phyloP scores from a whole-genome alignment of 2,888 invertebrate genomes.

The Gymnosoma rotundatum region DNA sequence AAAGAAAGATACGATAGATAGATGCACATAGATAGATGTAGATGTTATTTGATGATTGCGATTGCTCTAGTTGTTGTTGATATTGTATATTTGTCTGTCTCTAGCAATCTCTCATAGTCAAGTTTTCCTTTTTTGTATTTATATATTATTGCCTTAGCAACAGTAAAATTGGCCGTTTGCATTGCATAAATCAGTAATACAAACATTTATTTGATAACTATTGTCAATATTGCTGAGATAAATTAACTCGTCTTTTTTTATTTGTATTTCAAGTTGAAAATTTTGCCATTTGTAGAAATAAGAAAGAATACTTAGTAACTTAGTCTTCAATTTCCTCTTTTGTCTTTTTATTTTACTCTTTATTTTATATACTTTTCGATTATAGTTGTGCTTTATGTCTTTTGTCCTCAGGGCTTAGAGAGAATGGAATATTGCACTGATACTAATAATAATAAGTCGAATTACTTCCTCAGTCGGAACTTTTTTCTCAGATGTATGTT shows the following conservation, averaged over 20 bases:
- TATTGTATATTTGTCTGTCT: conserved; percentile 4
- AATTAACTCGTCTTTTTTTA: neutral
- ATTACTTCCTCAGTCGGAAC: conserved; percentile 20
- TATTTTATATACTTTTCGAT: conserved; percentile 19
- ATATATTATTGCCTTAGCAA: conserved; percentile 54
- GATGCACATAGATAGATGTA: neutral
- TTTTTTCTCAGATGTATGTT: conserved; percentile 40
- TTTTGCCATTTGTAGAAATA: conserved; percentile 6
- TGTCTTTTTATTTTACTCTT: neutral
- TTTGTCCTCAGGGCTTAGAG: neutral
- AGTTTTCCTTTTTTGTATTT: conserved; percentile 7
- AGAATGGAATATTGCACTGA: conserved; percentile 2
- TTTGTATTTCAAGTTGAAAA: neutral
- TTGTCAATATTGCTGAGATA: conserved; percentile 46
- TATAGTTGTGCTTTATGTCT: neutral
- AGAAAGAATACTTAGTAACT: neutral
- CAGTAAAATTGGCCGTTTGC: conserved; percentile 36
- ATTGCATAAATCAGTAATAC: conserved; percentile 1
- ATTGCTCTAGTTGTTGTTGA: conserved; percentile 34
- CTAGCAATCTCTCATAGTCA: conserved; percentile 11
- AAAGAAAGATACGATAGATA: neutral
- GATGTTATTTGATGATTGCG: conserved; percentile 16
- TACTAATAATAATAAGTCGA: neutral
- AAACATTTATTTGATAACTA: conserved; percentile 27
- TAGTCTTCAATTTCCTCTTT: conserved; percentile 24